These are phyloP conservation scores for Drosophila pallidifrons DNA, from an alignment of 1,140 invertebrate species.

Conservation along the genomic window DNA sequence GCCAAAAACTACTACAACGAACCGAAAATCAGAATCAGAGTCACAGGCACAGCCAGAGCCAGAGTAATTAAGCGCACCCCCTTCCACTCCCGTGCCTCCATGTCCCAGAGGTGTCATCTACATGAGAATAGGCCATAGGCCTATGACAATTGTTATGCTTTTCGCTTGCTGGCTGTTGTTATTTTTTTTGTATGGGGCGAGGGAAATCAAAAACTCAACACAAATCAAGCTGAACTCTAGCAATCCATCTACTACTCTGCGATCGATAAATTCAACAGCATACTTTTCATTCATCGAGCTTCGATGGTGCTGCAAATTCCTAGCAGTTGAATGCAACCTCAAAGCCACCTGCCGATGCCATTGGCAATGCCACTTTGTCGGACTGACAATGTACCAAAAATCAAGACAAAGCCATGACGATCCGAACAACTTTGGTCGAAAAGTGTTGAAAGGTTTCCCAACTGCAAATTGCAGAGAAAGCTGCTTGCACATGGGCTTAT, in stretches of 20 bases:
- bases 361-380: slow-evolving; percentile 27
- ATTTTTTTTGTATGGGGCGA: too few species aligned
- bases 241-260: background rate
- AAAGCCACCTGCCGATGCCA: slow-evolving; percentile 4
- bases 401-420: slow-evolving; percentile 32
- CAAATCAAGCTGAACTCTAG: slow-evolving; percentile 13
- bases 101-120: slow-evolving; percentile 11
- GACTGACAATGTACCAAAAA: slow-evolving; percentile 10
- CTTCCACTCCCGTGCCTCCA: background rate
- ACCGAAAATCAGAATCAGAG: background rate
- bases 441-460: slow-evolving; percentile 32
- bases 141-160: slow-evolving; percentile 24
- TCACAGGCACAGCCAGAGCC: background rate
- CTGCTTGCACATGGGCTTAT: slow-evolving; percentile 20
- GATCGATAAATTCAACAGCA: slow-evolving; percentile 23
- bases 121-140: background rate
- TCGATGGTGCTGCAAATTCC: background rate
- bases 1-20: slow-evolving; percentile 1
- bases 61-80: slow-evolving; percentile 34
- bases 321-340: slow-evolving; percentile 24
- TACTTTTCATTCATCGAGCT: slow-evolving; percentile 27
- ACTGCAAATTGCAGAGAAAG: slow-evolving; percentile 39
- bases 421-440: background rate
- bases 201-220: background rate
- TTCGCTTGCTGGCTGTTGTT: background rate